Base-by-base conservation (phyloP, 2,113 vertebrate species). In the Ophiodon elongatus region DNA sequence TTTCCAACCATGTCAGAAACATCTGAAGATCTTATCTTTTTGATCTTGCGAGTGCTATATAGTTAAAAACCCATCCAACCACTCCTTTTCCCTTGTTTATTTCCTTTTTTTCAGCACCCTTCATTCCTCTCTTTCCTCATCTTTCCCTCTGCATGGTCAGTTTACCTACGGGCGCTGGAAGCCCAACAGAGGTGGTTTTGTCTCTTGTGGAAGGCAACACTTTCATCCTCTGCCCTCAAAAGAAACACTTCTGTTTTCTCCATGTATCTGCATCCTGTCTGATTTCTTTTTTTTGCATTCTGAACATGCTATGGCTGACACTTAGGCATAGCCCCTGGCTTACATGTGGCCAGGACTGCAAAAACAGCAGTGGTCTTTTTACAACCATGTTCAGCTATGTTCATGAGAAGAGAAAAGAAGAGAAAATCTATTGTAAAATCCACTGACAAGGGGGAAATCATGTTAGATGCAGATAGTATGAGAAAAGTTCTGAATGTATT, bases 21-120 rank as follows among this genome's bases (percentile, higher is more conserved):
- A 86, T 94, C 75, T 91, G 80, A 92, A 77, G 81, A 84, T 70
- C 68, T 25, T 67, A 56, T 89, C 54, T 74, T 91, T 93, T 89
- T 94, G 84, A 93, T 93, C 78, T 80, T 80, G 25, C 27, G 19
- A 64, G 29, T 73, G 47, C 72, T 81, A 23, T 73, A 52, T 69
- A 62, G 75, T 73, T 80, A 76, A 79, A 83, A 62, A 67, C 5
- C 25, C 66, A 69, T 5, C 47, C 41, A 45, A 41, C 75, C 23
- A 45, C 41, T 75, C 27, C 23, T 73, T 54, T 43, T 37, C 19
- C 35, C 29, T n/a, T 76, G n/a, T 81, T 75, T 81, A 80, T 77
- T 81, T 86, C 65, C 64, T 76, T 50, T 82, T 73, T 29, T 54
- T 63, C 43, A 21, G 33, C 70, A 64, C 19, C 73, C 56, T 43